These are phyloP conservation scores for Petrophora chlorosata DNA, from an alignment of 2,888 invertebrate genomes.

Conservation along the genomic window DNA sequence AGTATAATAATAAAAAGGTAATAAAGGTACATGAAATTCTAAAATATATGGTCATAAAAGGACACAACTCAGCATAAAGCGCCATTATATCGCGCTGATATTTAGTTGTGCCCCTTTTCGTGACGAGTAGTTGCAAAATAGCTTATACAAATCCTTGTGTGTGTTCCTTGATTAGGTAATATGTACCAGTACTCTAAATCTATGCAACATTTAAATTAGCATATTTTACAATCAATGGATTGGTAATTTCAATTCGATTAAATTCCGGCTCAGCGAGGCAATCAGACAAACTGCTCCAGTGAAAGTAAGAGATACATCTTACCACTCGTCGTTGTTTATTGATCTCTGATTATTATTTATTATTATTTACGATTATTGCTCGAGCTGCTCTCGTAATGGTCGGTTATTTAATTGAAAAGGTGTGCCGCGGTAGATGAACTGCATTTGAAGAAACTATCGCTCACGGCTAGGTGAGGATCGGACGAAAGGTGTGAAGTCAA, in stretches of 20 bases:
- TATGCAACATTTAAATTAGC: too few species aligned
- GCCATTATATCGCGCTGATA: too few species aligned
- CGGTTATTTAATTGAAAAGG: constrained; percentile 20
- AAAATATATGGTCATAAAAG: too few species aligned
- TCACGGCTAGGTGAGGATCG: background rate
- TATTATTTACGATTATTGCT: constrained; percentile 25
- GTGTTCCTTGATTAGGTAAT: too few species aligned
- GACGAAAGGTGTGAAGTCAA: background rate
- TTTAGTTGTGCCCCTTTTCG: too few species aligned
- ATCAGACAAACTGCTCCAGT: constrained; percentile 3
- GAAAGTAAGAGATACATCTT: constrained; percentile 19
- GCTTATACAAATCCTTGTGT: too few species aligned
- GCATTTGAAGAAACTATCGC: background rate
- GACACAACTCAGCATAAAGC: too few species aligned
- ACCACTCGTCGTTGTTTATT: constrained; percentile 11
- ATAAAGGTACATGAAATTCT: too few species aligned
- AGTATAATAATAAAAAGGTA: too few species aligned
- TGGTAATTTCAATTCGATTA: constrained; percentile 3
- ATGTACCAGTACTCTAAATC: too few species aligned
- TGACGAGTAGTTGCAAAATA: too few species aligned
- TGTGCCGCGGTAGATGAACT: constrained; percentile 12
- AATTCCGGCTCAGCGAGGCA: background rate
- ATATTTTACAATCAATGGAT: background rate
- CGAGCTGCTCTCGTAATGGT: constrained; percentile 19
- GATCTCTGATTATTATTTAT: constrained; percentile 20